Conservation (phyloP, 2,113 vertebrate species). For the Aplodontia rufa region DNA sequence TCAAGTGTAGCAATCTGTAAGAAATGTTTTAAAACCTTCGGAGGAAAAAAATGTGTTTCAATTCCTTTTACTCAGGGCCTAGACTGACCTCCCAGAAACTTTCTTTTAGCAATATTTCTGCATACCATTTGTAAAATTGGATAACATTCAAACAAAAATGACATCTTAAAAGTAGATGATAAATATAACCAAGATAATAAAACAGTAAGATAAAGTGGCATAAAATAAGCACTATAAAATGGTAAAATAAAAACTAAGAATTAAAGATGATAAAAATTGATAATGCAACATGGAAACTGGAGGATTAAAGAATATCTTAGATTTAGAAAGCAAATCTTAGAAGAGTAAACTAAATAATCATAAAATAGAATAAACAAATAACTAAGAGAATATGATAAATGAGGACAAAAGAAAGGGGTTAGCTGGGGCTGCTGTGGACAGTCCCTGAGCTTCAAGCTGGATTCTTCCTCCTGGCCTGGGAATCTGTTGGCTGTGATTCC, state of each 20-base stretch:
- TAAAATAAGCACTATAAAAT: constrained; percentile 27
- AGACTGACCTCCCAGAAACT: background rate
- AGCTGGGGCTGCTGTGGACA: background rate
- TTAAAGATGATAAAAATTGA: background rate
- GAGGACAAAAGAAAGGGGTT: background rate
- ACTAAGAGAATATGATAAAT: background rate
- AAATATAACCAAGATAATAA: constrained; percentile 36
- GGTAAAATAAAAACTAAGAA: constrained; percentile 37
- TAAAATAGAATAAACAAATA: background rate
- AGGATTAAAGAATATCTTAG: constrained; percentile 56
- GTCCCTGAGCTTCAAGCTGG: background rate
- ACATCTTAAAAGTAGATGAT: constrained; percentile 25
- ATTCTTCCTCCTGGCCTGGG: background rate
- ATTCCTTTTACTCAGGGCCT: background rate
- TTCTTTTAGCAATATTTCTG: background rate
- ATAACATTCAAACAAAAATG: constrained; percentile 38
- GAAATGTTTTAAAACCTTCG: background rate
- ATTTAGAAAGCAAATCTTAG: constrained; percentile 27
- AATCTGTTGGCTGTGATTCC: background rate
- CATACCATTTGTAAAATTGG: constrained; percentile 22
- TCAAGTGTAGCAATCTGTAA: background rate
- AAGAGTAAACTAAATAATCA: background rate
- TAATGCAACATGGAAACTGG: constrained; percentile 19
- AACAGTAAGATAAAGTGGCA: constrained; percentile 26
- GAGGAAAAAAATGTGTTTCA: background rate